A percentile compares a stretch with the other conserved stretches of the same genome.
These are phyloP conservation scores for Lepidocyrtinus sp. DNA, from an alignment of 2,888 invertebrate species.

Conservation along the genomic window DNA sequence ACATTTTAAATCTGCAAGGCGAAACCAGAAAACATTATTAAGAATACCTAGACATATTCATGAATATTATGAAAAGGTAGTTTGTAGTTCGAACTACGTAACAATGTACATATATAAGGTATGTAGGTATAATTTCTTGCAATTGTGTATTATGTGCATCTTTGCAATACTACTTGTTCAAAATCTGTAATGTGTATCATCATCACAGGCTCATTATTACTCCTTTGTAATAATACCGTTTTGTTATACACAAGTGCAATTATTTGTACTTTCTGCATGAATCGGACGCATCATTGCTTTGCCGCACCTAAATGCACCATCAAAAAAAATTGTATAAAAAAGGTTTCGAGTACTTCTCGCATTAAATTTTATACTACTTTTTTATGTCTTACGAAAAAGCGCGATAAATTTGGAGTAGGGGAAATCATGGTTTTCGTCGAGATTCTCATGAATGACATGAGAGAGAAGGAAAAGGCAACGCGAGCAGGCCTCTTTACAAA, in stretches of 20 bases:
- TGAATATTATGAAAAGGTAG: not conserved
- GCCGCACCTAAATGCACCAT: too few relatives aligned
- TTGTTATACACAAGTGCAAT: not conserved
- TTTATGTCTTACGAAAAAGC: not conserved
- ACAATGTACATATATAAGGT: too few relatives aligned
- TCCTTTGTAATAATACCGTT: not conserved
- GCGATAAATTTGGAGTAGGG: not conserved
- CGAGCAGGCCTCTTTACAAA: not conserved
- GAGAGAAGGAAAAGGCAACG: not conserved
- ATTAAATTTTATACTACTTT: too few relatives aligned
- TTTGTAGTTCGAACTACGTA: not conserved
- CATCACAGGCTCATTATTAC: conserved; percentile 8
- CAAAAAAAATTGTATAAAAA: too few relatives aligned
- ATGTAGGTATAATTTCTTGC: not conserved
- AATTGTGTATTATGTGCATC: not conserved
- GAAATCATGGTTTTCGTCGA: conserved; percentile 3
- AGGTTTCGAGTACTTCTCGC: too few relatives aligned
- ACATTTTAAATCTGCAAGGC: not conserved
- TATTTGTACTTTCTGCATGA: conserved; percentile 1
- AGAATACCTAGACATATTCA: not conserved
- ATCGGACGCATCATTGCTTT: too few relatives aligned
- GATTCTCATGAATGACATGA: conserved; percentile 9
- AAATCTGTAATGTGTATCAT: conserved; percentile 10
- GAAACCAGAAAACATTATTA: not conserved
- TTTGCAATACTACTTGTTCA: not conserved